Base-by-base conservation (phyloP, 2,888 invertebrate species). In the Lingula anatina region DNA sequence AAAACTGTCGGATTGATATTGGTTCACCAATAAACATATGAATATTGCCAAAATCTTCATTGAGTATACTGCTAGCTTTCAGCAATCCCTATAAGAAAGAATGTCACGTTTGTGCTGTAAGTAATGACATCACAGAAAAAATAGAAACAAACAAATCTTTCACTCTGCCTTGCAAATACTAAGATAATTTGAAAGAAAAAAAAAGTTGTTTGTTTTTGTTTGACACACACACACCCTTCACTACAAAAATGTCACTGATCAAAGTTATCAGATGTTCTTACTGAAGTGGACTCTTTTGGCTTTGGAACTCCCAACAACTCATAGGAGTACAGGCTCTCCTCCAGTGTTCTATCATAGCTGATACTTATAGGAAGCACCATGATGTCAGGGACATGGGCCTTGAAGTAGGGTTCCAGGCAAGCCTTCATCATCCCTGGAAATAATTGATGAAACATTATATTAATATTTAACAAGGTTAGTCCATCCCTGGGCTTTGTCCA, bases 241-340 rank as follows among this genome's bases (percentile, higher is more conserved):
- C n/a, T n/a, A n/a, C n/a, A n/a, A n/a, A n/a, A n/a, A n/a, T n/a
- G n/a, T n/a, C n/a, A n/a, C n/a, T n/a, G n/a, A n/a, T n/a, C n/a
- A n/a, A n/a, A n/a, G n/a, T n/a, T n/a, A n/a, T n/a, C n/a, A n/a
- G n/a, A n/a, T n/a, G 24, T 37, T 62, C 82, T 79, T 73, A 87
- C 88, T 58, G 88, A 86, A 1, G 96, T 95, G 0, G 90, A 86
- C 79, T 99, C 97, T 74, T 90, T 91, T 0, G 96, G 96, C 75
- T 99, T 99, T n/a, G 96, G 95, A 46, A 94, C 87, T 2, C 97
- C 97, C 12, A 99, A 80, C 48, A 96, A 81, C 76, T 99, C 97
- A 72, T 90, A 93, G 0, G 91, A 89, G 77, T 96, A 99, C 5
- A 97, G 80, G 44, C 83, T 83, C 77, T 97, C 95, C 77, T 99